These are phyloP conservation scores for Saxicola maurus DNA, from an alignment of 2,797 vertebrate species.

Conservation along the genomic window DNA sequence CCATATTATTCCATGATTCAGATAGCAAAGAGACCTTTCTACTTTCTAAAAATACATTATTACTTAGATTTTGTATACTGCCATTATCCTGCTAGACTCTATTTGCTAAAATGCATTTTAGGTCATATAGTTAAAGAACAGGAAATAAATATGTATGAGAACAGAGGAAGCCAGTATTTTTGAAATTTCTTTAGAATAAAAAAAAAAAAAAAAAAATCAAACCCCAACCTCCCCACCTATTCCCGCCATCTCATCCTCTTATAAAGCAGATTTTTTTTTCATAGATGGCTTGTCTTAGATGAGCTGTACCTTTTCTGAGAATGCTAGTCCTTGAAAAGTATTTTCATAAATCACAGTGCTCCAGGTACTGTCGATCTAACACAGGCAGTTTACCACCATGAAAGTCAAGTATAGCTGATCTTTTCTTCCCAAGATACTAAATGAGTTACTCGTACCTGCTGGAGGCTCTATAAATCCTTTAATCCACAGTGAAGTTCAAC, in stretches of 20 bases:
- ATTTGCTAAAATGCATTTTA: background rate
- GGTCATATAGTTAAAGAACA: background rate
- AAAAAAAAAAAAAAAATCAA: background rate
- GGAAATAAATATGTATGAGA: background rate
- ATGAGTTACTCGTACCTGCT: background rate
- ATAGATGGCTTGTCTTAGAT: background rate
- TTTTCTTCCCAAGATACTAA: background rate
- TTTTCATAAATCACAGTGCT: background rate
- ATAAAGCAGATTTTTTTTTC: background rate
- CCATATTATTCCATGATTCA: background rate
- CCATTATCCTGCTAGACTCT: background rate
- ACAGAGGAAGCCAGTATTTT: background rate
- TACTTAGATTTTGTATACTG: background rate
- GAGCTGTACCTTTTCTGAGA: background rate
- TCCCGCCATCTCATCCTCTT: background rate
- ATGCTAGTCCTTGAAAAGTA: background rate
- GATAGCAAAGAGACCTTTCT: background rate
- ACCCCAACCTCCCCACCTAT: fast-evolving
- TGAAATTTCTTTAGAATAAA: background rate
- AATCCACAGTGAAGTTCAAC: background rate
- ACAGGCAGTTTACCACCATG: background rate
- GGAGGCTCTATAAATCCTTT: background rate
- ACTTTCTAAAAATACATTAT: background rate
- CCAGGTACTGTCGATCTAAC: background rate
- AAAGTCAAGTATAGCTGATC: background rate